Evolutionary conservation across 2,797 vertebrate genomes (phyloP).

Genomic region (Enteromius afrohamiltoni): DNA sequence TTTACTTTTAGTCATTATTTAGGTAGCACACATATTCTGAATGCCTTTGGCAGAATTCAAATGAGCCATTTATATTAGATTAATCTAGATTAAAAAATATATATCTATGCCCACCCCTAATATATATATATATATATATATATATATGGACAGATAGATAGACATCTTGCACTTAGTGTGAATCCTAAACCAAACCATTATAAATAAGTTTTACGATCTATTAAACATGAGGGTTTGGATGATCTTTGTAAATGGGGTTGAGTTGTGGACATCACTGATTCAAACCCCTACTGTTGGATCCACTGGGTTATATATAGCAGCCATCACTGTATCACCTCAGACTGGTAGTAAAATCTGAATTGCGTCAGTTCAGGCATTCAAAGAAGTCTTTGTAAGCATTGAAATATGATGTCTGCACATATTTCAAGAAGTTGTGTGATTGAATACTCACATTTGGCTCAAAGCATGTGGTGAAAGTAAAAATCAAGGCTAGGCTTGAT

Average conservation of each 20-base stretch:
- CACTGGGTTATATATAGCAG: neutral
- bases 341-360: neutral
- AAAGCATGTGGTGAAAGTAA: neutral
- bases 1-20: too few relatives aligned
- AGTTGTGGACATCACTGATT: constrained; percentile 9
- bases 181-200: neutral
- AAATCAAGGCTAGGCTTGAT: neutral
- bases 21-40: too few relatives aligned
- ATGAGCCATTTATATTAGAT: too few relatives aligned
- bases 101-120: too few relatives aligned
- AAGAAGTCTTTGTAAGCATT: neutral
- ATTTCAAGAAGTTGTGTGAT: neutral
- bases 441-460: neutral
- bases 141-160: neutral
- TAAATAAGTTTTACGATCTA: neutral
- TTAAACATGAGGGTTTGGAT: constrained; percentile 6
- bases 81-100: too few relatives aligned
- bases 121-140: too few relatives aligned
- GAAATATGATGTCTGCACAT: neutral
- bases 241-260: constrained; percentile 15
- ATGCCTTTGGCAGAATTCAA: too few relatives aligned
- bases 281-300: constrained; percentile 12
- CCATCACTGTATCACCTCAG: neutral
- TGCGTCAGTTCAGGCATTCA: neutral
- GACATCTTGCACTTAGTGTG: neutral